A percentile compares a stretch with the other conserved stretches of the same genome.
phyloP scores from a whole-genome alignment of 2,797 vertebrate genomes.

The Pipistrellus kuhlii region DNA sequence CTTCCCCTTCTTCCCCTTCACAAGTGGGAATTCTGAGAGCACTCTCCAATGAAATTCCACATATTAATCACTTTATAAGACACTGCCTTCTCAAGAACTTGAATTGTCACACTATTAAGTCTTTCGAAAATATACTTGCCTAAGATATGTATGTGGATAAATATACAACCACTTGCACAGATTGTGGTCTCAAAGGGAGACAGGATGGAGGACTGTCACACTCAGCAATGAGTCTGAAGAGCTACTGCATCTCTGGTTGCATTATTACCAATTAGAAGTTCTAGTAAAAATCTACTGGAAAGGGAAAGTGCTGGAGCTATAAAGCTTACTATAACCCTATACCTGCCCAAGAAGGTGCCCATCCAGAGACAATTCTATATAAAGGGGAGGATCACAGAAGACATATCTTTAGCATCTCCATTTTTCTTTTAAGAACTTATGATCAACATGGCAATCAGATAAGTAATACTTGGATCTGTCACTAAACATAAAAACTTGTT shows the following conservation, averaged over 20 bases:
- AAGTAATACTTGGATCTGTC: not conserved
- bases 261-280: not conserved
- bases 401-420: not conserved
- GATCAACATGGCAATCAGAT: not conserved
- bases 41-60: not conserved
- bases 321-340: not conserved
- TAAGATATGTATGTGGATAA: conserved; percentile 19
- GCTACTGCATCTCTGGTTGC: not conserved
- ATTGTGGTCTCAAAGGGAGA: not conserved
- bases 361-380: not conserved
- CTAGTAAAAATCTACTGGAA: not conserved
- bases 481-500: not conserved
- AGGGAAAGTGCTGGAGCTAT: not conserved
- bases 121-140: not conserved
- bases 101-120: not conserved
- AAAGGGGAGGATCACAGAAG: not conserved
- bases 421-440: conserved; percentile 30
- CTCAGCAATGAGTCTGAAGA: conserved; percentile 18
- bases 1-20: not conserved
- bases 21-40: not conserved
- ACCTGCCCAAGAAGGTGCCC: not conserved
- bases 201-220: not conserved
- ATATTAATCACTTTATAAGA: not conserved
- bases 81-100: not conserved
- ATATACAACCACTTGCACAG: not conserved